phyloP scores from a whole-genome alignment of 2,113 vertebrate genomes.

The Dasypus novemcinctus region DNA sequence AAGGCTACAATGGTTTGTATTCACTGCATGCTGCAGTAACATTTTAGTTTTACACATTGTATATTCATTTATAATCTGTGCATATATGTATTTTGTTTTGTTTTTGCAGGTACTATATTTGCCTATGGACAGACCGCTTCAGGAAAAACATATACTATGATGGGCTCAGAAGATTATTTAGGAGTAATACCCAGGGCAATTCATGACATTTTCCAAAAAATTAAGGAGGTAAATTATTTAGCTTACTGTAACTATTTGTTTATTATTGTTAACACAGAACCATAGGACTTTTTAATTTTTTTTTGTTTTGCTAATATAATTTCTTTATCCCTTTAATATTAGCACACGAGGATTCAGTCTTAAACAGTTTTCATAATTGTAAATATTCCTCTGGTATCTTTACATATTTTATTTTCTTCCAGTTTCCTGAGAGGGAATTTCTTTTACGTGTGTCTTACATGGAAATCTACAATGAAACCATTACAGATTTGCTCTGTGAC shows the following conservation, averaged over 20 bases:
- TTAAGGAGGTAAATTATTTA: slow-evolving; percentile 87
- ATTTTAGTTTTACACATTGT: background rate
- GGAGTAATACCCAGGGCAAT: slow-evolving; percentile 94
- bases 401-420: background rate
- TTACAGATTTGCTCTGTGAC: slow-evolving; percentile 93
- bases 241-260: background rate
- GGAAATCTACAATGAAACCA: slow-evolving; percentile 98
- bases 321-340: background rate
- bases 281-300: background rate
- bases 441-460: slow-evolving; percentile 96
- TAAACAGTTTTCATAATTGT: background rate
- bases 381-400: background rate
- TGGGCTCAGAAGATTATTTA: slow-evolving; percentile 86
- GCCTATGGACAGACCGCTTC: slow-evolving; percentile 98
- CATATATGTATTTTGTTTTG: background rate
- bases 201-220: slow-evolving; percentile 93
- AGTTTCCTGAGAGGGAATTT: slow-evolving; percentile 96
- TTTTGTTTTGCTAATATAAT: background rate
- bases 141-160: slow-evolving; percentile 98
- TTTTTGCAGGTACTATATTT: slow-evolving; percentile 93
- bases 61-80: background rate
- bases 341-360: background rate
- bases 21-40: background rate
- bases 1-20: slow-evolving; percentile 94
- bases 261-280: background rate